These are phyloP conservation scores for Therioaphis trifolii DNA, from an alignment of 2,888 invertebrate species.

Conservation along the genomic window DNA sequence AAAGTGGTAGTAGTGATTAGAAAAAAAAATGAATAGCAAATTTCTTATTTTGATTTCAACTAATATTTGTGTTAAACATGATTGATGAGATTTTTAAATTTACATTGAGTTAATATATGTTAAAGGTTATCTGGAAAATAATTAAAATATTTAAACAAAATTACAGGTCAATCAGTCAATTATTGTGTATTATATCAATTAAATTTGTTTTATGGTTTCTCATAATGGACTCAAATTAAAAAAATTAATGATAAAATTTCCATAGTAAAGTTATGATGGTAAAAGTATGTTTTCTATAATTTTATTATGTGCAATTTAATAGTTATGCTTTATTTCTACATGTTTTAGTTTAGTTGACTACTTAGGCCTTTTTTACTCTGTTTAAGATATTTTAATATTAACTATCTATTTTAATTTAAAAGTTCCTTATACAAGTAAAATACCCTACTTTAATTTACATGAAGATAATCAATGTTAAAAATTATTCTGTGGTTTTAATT, in stretches of 20 bases:
- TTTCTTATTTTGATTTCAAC: not conserved
- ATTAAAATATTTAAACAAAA: conserved; percentile 3
- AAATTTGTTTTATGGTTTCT: not conserved
- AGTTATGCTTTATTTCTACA: too few species aligned
- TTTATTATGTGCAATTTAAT: too few species aligned
- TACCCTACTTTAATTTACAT: too few species aligned
- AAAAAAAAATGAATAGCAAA: not conserved
- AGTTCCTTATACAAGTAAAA: too few species aligned
- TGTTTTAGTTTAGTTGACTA: too few species aligned
- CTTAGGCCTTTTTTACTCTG: too few species aligned
- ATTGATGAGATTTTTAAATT: not conserved
- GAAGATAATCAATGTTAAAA: too few species aligned
- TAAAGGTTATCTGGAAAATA: conserved; percentile 45
- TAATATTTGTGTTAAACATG: not conserved
- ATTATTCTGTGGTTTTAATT: too few species aligned
- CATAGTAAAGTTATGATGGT: not conserved
- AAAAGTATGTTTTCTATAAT: not conserved
- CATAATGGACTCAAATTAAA: conserved; percentile 36
- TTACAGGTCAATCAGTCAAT: conserved; percentile 47
- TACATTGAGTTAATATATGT: conserved; percentile 25
- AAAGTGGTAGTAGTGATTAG: too few species aligned
- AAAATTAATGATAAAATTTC: conserved; percentile 6
- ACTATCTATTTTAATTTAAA: too few species aligned
- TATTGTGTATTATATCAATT: conserved; percentile 28
- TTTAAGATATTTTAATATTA: too few species aligned